phyloP scores from a whole-genome alignment of 1,140 invertebrate genomes.

The Drosophila tani region DNA sequence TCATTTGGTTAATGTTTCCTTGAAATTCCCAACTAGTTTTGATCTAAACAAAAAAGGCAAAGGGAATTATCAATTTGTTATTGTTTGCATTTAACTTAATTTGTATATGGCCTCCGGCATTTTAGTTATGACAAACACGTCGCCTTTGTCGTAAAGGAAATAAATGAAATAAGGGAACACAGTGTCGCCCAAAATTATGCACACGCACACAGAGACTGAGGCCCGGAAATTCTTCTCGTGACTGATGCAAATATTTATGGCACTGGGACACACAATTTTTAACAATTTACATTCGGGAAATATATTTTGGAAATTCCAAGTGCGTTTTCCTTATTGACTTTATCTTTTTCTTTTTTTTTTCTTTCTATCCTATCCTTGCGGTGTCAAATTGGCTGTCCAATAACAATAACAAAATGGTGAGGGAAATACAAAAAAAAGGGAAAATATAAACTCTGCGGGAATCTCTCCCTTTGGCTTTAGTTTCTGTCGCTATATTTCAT shows the following conservation, averaged over 20 bases:
- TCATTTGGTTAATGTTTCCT: slow-evolving; percentile 18
- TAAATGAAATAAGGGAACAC: slow-evolving; percentile 25
- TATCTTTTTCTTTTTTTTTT: slow-evolving; percentile 23
- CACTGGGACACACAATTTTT: slow-evolving; percentile 44
- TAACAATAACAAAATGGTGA: slow-evolving; percentile 55
- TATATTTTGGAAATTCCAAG: slow-evolving; percentile 57
- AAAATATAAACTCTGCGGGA: slow-evolving; percentile 57
- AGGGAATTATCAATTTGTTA: slow-evolving; percentile 53
- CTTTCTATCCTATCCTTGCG: background rate
- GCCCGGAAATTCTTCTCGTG: slow-evolving; percentile 12
- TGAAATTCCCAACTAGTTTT: slow-evolving; percentile 15
- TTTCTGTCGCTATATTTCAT: slow-evolving; percentile 51
- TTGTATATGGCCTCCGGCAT: slow-evolving; percentile 22
- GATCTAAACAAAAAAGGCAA: slow-evolving; percentile 4
- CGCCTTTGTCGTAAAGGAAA: slow-evolving; percentile 18
- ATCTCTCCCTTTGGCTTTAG: background rate
- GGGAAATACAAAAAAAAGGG: background rate
- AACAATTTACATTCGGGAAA: slow-evolving; percentile 32
- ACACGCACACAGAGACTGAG: slow-evolving; percentile 19
- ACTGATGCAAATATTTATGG: slow-evolving; percentile 51
- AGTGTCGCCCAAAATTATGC: slow-evolving; percentile 44
- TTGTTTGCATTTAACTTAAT: slow-evolving; percentile 73
- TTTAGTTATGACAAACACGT: slow-evolving; percentile 72
- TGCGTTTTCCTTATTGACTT: slow-evolving; percentile 49
- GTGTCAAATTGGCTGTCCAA: slow-evolving; percentile 65